Conservation (phyloP, 1,140 invertebrate genomes). For the Adoxophyes honmai region DNA sequence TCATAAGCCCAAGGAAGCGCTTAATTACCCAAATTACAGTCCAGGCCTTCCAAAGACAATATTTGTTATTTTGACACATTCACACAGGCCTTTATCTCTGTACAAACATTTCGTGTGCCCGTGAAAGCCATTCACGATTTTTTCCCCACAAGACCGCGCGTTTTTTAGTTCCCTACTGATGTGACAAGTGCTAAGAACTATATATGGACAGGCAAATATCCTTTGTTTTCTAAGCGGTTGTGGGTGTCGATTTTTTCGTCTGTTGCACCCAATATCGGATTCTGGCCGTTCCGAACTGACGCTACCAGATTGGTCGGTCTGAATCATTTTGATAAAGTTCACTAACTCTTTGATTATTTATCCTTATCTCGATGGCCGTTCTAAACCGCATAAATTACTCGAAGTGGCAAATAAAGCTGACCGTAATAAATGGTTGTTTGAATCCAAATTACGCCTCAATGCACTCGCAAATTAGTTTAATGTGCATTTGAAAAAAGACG, state of each 20-base stretch:
- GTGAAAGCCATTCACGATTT: conserved; percentile 70
- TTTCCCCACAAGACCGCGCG: conserved; percentile 45
- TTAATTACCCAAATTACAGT: conserved; percentile 51
- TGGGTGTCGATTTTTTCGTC: conserved; percentile 30
- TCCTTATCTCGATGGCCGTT: background rate
- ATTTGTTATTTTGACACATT: conserved; percentile 76
- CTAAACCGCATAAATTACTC: background rate
- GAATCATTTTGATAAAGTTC: background rate
- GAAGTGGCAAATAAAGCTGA: background rate
- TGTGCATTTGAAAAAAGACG: background rate
- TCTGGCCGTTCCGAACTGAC: conserved; percentile 18
- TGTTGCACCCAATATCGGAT: conserved; percentile 28
- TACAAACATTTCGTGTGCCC: conserved; percentile 69
- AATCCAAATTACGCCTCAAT: background rate
- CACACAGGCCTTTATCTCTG: conserved; percentile 70
- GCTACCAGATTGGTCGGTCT: background rate
- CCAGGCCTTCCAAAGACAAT: conserved; percentile 54
- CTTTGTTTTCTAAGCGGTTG: conserved; percentile 34
- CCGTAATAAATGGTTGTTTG: background rate
- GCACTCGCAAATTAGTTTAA: background rate
- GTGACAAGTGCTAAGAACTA: conserved; percentile 71
- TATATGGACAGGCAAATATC: conserved; percentile 58
- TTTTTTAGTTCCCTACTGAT: conserved; percentile 68
- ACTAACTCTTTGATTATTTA: background rate
- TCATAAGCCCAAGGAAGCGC: conserved; percentile 20